A percentile compares a stretch with the other conserved stretches of the same genome.
Evolutionary conservation across 2,797 vertebrate species (phyloP).

Genomic region (Tamandua tetradactyla): DNA sequence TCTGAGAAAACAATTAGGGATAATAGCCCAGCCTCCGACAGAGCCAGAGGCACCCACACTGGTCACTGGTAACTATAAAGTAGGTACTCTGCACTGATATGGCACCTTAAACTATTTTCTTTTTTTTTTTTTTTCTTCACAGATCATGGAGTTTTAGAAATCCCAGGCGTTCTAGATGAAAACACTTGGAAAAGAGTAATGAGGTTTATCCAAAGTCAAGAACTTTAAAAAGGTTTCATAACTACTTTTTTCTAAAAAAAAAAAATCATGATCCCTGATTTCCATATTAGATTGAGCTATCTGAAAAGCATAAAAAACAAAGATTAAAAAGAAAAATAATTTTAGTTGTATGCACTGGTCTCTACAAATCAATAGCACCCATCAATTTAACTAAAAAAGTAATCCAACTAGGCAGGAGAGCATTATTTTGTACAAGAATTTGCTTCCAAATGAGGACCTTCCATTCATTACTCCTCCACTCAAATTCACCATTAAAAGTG

Average conservation of each 20-base stretch:
- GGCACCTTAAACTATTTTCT: background rate
- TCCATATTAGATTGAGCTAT: background rate
- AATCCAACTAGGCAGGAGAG: background rate
- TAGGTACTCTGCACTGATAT: background rate
- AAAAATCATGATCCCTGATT: background rate
- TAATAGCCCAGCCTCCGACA: background rate
- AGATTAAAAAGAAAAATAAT: too few species aligned
- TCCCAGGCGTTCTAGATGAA: background rate
- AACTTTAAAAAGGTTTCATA: constrained; percentile 18
- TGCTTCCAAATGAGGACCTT: background rate
- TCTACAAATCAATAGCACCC: background rate
- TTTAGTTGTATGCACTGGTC: background rate
- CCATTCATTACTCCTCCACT: background rate
- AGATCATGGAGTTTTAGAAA: constrained; percentile 16
- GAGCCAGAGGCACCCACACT: background rate
- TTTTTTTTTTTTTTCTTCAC: background rate
- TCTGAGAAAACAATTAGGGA: background rate
- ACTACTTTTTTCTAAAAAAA: constrained; percentile 41
- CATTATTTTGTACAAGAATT: background rate
- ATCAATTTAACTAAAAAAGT: background rate
- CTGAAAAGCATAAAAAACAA: background rate
- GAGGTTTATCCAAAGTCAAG: background rate
- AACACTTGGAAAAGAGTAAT: background rate
- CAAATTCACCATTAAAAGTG: background rate
- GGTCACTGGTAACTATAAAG: background rate